phyloP scores from a whole-genome alignment of 2,888 invertebrate species.

The Sicus ferrugineus region DNA sequence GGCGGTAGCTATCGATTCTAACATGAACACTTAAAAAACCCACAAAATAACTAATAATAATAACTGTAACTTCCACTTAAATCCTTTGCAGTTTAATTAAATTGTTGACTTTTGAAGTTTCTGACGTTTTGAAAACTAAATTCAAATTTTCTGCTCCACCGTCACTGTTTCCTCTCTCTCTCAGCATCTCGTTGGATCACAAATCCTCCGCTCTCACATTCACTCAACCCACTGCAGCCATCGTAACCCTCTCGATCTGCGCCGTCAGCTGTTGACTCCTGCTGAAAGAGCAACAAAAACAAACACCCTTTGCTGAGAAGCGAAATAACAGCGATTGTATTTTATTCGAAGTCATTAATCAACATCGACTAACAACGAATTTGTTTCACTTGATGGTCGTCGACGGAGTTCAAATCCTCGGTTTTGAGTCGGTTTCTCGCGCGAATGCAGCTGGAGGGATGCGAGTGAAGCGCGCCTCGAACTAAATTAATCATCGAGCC shows the following conservation, averaged over 20 bases:
- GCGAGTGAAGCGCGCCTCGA: conserved; percentile 50
- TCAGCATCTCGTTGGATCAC: too few relatives aligned
- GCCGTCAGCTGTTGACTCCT: conserved; percentile 27
- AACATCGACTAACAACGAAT: conserved; percentile 40
- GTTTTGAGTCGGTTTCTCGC: not conserved
- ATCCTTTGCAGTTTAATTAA: too few relatives aligned
- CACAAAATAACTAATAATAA: too few relatives aligned
- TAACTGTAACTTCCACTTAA: too few relatives aligned
- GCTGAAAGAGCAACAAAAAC: not conserved
- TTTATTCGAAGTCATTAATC: conserved; percentile 48
- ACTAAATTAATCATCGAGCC: conserved; percentile 50
- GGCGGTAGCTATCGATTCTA: not conserved
- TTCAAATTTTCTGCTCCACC: too few relatives aligned
- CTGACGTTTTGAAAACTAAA: too few relatives aligned
- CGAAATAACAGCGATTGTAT: conserved; percentile 23
- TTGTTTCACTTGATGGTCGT: conserved; percentile 21
- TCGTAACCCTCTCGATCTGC: not conserved
- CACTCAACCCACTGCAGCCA: too few relatives aligned
- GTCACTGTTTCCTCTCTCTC: too few relatives aligned
- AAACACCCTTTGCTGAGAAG: not conserved
- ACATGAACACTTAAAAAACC: not conserved
- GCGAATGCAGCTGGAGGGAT: conserved; percentile 1
- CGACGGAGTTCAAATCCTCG: not conserved
- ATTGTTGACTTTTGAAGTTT: too few relatives aligned
- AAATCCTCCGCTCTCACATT: too few relatives aligned